A percentile compares a stretch with the other conserved stretches of the same genome.
Conservation (phyloP, 2,888 invertebrate genomes). For the Rhingia rostrata region DNA sequence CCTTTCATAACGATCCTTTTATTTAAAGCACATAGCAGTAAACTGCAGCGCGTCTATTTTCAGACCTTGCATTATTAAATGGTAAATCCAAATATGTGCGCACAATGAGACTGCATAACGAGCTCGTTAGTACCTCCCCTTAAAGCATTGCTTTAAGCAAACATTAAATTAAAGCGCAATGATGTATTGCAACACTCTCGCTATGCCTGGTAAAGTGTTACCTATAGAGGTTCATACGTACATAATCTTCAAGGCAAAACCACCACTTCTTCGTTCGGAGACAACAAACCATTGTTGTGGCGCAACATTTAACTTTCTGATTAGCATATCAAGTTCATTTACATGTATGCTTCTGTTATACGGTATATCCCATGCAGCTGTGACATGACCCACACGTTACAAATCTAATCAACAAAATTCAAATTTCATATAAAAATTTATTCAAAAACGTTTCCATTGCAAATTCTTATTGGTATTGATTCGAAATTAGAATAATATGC, state of each 20-base stretch:
- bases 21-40: no score
- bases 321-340: slow-evolving; percentile 58
- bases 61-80: no score
- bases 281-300: slow-evolving; percentile 14
- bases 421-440: slow-evolving; percentile 22
- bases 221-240: neutral
- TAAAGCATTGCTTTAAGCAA: neutral
- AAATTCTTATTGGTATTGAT: slow-evolving; percentile 67
- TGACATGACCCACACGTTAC: slow-evolving; percentile 15
- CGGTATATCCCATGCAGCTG: slow-evolving; percentile 11
- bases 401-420: slow-evolving; percentile 55
- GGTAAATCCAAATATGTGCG: neutral
- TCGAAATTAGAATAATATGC: slow-evolving; percentile 26
- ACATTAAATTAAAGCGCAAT: neutral
- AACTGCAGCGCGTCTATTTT: no score
- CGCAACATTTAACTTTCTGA: slow-evolving; percentile 50
- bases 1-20: no score
- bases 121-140: neutral
- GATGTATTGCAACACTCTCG: slow-evolving; percentile 21
- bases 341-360: slow-evolving; percentile 11
- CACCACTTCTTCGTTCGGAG: slow-evolving; percentile 18
- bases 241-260: slow-evolving; percentile 31
- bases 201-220: slow-evolving; percentile 1
- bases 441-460: slow-evolving; percentile 52
- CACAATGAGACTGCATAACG: neutral